These are phyloP conservation scores for Chaetodon trifascialis DNA, from an alignment of 2,113 vertebrate genomes.

Conservation along the genomic window DNA sequence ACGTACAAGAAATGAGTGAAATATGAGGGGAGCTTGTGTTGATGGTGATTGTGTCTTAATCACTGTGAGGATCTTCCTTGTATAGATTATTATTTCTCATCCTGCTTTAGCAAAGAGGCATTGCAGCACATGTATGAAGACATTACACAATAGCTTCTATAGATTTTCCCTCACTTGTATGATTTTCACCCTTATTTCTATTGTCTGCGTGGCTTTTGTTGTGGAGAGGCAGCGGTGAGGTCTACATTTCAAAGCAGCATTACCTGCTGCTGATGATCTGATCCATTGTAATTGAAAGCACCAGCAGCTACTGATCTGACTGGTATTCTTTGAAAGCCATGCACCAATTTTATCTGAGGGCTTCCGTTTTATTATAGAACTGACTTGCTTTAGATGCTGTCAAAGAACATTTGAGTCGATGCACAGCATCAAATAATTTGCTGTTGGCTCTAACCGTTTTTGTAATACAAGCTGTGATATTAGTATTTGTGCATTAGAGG, in stretches of 20 bases:
- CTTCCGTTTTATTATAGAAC: background rate
- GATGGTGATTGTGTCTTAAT: background rate
- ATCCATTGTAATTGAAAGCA: background rate
- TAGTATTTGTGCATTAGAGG: background rate
- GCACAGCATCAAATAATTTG: background rate
- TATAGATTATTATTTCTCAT: background rate
- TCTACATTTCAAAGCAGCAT: background rate
- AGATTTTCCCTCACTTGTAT: background rate
- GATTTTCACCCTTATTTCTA: background rate
- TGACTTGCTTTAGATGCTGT: background rate
- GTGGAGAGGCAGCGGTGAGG: background rate
- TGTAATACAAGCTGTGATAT: background rate
- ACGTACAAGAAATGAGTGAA: background rate
- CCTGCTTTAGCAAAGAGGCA: background rate
- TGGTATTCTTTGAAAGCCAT: background rate
- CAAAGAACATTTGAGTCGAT: background rate
- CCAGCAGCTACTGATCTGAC: background rate
- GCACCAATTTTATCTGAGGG: background rate
- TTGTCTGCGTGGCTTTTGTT: background rate
- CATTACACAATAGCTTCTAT: background rate
- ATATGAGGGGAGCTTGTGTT: background rate
- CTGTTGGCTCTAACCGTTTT: background rate
- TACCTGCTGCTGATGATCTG: background rate
- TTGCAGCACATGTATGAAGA: constrained; percentile 1
- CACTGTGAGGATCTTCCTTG: background rate